Conservation (phyloP, 2,113 vertebrate species). For the Cheilinus undulatus region DNA sequence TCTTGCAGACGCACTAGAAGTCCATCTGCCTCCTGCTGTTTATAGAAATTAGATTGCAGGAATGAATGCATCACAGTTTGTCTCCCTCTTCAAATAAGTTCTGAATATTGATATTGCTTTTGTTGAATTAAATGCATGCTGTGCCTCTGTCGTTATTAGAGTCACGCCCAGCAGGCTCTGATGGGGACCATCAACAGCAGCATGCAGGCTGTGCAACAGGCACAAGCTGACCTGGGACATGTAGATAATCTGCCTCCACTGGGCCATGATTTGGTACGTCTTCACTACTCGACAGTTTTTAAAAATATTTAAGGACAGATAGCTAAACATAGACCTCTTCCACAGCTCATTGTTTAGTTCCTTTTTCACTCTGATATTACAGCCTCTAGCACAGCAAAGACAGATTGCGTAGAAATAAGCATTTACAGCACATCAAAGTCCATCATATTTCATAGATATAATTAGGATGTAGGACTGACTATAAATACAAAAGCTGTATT, state of each 20-base stretch:
- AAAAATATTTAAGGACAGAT: constrained; percentile 16
- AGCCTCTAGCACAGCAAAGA: constrained; percentile 28
- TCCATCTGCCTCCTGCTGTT: constrained; percentile 19
- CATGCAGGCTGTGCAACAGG: constrained; percentile 97
- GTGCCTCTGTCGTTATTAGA: constrained; percentile 81
- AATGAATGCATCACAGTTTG: constrained; percentile 8
- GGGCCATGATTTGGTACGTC: constrained; percentile 95
- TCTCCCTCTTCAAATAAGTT: background rate
- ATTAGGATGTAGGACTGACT: constrained; percentile 38
- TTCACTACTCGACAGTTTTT: constrained; percentile 4
- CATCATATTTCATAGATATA: constrained; percentile 46
- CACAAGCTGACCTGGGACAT: constrained; percentile 92
- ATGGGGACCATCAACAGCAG: constrained; percentile 99
- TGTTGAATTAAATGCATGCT: constrained; percentile 5
- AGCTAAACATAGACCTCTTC: background rate
- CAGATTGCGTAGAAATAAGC: constrained; percentile 22
- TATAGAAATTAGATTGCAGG: constrained; percentile 17
- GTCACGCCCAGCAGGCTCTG: constrained; percentile 95
- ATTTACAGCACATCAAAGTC: constrained; percentile 38
- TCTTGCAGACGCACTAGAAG: constrained; percentile 5
- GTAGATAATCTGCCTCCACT: constrained; percentile 94
- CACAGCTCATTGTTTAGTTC: constrained; percentile 4
- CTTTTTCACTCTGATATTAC: constrained; percentile 18
- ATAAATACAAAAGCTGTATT: constrained; percentile 47
- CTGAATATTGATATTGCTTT: constrained; percentile 17